Evolutionary conservation across 2,797 vertebrate species (phyloP).

Genomic region (Echiichthys vipera): DNA sequence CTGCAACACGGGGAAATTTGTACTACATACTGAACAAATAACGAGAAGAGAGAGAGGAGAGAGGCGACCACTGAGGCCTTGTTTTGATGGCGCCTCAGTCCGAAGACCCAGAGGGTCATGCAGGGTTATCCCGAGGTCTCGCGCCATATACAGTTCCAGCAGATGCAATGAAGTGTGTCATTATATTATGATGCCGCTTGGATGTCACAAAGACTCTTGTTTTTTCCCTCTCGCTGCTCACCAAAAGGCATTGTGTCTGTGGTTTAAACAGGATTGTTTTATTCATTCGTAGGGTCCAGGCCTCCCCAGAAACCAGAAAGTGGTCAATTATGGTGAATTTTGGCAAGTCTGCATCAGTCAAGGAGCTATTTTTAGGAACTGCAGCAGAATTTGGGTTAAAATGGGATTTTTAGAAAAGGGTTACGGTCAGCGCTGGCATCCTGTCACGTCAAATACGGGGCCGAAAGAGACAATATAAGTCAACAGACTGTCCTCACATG

Average conservation of each 20-base stretch:
- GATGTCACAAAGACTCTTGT: constrained; percentile 44
- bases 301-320: constrained; percentile 23
- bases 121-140: constrained; percentile 67
- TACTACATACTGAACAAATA: constrained; percentile 98
- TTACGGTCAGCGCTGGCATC: constrained; percentile 27
- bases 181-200: constrained; percentile 74
- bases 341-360: constrained; percentile 8
- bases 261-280: constrained; percentile 19
- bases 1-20: constrained; percentile 95
- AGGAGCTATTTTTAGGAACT: constrained; percentile 41
- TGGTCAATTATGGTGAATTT: constrained; percentile 15
- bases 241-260: constrained; percentile 39
- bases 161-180: constrained; percentile 81
- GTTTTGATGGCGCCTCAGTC: constrained; percentile 69
- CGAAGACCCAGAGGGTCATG: constrained; percentile 63
- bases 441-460: constrained; percentile 30
- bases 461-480: constrained; percentile 52
- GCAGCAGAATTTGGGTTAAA: constrained; percentile 33
- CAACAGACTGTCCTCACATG: constrained; percentile 34
- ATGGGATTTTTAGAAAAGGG: constrained; percentile 7
- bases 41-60: constrained; percentile 66
- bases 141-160: constrained; percentile 76
- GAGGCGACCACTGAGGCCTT: constrained; percentile 57
- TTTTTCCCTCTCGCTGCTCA: constrained; percentile 37
- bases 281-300: constrained; percentile 23